Evolutionary conservation across 2,888 invertebrate species (phyloP).

Genomic region (Sphaerophoria taeniata): DNA sequence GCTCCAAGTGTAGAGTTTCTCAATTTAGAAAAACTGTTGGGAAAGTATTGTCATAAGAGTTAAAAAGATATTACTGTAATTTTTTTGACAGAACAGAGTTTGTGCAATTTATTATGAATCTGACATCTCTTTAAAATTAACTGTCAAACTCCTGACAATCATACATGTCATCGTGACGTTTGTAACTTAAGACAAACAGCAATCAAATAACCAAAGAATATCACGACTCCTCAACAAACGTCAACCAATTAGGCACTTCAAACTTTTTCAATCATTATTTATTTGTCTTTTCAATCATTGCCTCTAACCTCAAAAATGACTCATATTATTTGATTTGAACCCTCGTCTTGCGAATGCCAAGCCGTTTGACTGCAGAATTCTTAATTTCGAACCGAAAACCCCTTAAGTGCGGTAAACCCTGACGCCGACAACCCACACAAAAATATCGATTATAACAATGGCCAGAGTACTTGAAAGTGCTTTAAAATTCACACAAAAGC

Average conservation of each 20-base stretch:
- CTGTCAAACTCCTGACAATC: too few species aligned
- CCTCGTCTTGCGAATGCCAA: not conserved
- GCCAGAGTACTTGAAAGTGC: conserved; percentile 52
- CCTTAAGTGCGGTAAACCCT: conserved; percentile 35
- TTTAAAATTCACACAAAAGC: conserved; percentile 53
- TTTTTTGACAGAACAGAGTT: too few species aligned
- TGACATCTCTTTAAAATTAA: too few species aligned
- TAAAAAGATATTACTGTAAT: too few species aligned
- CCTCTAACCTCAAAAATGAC: conserved; percentile 44
- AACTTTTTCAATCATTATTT: not conserved
- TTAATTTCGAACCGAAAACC: conserved; percentile 22
- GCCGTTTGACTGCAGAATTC: not conserved
- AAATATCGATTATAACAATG: conserved; percentile 64
- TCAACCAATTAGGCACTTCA: conserved; percentile 6
- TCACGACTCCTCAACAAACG: conserved; percentile 16
- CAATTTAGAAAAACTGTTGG: too few species aligned
- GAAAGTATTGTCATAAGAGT: too few species aligned
- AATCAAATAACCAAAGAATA: conserved; percentile 9
- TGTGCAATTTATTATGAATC: too few species aligned
- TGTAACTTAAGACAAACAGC: not conserved
- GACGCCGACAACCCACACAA: conserved; percentile 20
- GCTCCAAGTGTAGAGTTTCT: too few species aligned
- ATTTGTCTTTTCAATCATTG: conserved; percentile 25
- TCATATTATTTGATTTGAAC: conserved; percentile 55
- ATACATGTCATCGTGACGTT: too few species aligned